Conservation (phyloP, 2,113 vertebrate genomes). For the Xenopus tropicalis region UCB_Xtro_10.0 CM004448.2:97753501-97754000, state of each 20-base stretch:
- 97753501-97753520: no score
- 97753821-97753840: conserved; percentile 34
- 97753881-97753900: conserved; percentile 42
- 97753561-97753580: no score
- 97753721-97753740: conserved; percentile 36
- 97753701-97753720: conserved; percentile 39
- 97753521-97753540: no score
- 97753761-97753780: conserved; percentile 38
- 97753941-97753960: conserved; percentile 16
- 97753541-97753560: no score
- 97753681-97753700: conserved; percentile 6
- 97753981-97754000: neutral
- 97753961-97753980: conserved; percentile 9
- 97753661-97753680: conserved; percentile 26
- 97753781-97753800: conserved; percentile 23
- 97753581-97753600: no score
- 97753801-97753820: conserved; percentile 17
- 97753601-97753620: no score
- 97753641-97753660: conserved; percentile 15
- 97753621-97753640: no score
- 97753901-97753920: conserved; percentile 37
- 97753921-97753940: conserved; percentile 32
- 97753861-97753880: conserved; percentile 44
- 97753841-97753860: conserved; percentile 35
- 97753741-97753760: conserved; percentile 16